A percentile compares a stretch with the other conserved stretches of the same genome.
Conservation (phyloP, 2,113 vertebrate species). For the Chunga burmeisteri region DNA sequence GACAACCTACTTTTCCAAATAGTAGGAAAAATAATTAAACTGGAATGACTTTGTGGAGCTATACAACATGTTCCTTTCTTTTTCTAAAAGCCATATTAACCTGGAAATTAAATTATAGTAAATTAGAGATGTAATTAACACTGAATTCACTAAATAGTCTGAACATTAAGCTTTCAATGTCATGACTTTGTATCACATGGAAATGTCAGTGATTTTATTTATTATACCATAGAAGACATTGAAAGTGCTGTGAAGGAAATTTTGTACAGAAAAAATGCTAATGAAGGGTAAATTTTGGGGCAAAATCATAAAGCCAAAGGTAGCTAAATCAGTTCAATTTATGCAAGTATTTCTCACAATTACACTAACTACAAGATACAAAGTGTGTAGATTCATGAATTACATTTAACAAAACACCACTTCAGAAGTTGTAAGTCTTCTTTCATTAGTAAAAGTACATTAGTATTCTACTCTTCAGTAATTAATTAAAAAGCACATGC, state of each 20-base stretch:
- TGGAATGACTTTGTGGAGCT: background rate
- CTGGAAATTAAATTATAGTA: background rate
- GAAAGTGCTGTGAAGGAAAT: background rate
- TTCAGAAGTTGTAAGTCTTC: background rate
- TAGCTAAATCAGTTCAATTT: background rate
- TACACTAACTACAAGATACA: background rate
- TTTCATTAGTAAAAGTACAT: background rate
- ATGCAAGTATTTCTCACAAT: background rate
- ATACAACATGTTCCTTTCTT: background rate
- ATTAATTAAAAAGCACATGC: conserved; percentile 11
- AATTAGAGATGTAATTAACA: background rate
- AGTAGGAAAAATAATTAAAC: background rate
- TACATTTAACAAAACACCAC: background rate
- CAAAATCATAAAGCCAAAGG: background rate
- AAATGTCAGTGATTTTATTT: background rate
- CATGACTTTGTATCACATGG: background rate
- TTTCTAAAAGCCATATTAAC: background rate
- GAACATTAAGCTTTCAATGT: background rate
- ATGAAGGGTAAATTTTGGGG: background rate
- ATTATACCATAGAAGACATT: background rate
- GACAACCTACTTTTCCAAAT: background rate
- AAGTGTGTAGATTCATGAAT: background rate
- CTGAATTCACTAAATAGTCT: background rate
- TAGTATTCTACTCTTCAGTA: background rate
- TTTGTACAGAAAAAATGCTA: background rate